Evolutionary conservation across 2,888 invertebrate genomes (phyloP).

Genomic region (Hedychridium roseum): DNA sequence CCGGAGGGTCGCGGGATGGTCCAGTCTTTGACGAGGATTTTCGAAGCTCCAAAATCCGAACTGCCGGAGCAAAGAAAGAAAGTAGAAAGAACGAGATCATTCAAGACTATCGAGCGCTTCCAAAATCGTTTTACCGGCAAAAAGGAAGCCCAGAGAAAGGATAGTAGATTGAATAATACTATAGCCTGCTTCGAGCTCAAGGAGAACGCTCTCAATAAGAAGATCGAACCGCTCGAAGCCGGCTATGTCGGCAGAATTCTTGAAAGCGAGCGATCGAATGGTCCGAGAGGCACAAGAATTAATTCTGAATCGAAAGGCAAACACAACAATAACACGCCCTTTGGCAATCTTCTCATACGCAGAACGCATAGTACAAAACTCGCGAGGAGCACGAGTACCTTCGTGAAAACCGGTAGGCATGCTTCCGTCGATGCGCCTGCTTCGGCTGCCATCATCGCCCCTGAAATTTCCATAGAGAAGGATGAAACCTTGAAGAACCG

Average conservation of each 20-base stretch:
- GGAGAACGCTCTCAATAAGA: constrained; percentile 22
- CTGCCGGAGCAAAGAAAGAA: constrained; percentile 46
- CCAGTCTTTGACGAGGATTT: constrained; percentile 58
- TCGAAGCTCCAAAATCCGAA: constrained; percentile 48
- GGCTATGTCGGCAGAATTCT: not conserved
- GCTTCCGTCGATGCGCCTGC: constrained; percentile 39
- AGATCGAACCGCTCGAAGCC: constrained; percentile 21
- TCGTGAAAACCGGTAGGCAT: constrained; percentile 48
- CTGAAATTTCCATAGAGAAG: no score
- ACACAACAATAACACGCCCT: constrained; percentile 54
- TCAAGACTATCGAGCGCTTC: constrained; percentile 60
- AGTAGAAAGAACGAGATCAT: constrained; percentile 59
- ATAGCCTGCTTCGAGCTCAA: constrained; percentile 44
- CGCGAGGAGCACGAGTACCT: constrained; percentile 69
- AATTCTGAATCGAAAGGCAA: constrained; percentile 19
- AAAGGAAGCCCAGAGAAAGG: constrained; percentile 43
- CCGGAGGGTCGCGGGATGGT: constrained; percentile 53
- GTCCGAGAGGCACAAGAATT: constrained; percentile 12
- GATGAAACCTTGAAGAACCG: no score
- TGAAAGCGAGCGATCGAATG: constrained; percentile 9
- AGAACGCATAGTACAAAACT: constrained; percentile 78
- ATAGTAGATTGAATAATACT: constrained; percentile 46
- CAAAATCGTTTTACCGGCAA: constrained; percentile 56
- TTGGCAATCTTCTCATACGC: constrained; percentile 68
- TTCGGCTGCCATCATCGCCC: no score